Evolutionary conservation across 2,888 invertebrate genomes (phyloP), one percentile per base, ranked within the genome.

Genomic region (Lasioglossum zephyrum): DNA sequence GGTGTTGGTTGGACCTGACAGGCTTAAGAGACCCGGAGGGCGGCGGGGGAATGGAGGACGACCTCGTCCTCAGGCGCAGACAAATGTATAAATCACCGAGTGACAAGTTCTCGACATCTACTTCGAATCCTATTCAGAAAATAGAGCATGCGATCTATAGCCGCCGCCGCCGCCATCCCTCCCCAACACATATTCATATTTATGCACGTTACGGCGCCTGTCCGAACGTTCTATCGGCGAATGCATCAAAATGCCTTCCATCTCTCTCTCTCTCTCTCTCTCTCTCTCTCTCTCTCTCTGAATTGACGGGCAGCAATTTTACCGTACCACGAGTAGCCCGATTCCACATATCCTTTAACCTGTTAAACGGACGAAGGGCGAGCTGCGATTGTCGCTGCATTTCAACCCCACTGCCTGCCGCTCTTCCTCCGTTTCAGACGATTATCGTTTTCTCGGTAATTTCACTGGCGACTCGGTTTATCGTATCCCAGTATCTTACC

Each of bases 11-110:
- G 72, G 66, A 79, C 74, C 76, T 73, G 82, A 60, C 85, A 77
- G 77, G 77, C 72, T 88, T 81, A 81, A 85, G 63, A 84, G 81
- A 22, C 69, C 60, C 53, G 79, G 87, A 22, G 74, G 84, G 87
- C 74, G 85, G 87, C 60, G 47, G 84, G 76, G 76, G 84, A 86
- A 88, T 88, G 88, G 86, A 85, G 88, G 88, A 88, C 88, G 89
- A 86, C 86, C 89, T 87, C 89, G 88, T 91, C 90, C 91, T 91
- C 90, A 87, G 89, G 87, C 88, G 81, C 79, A 85, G 79, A 90
- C 91, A 90, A 90, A 92, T 87, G 88, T 91, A 92, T 92, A 92
- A 92, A 92, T 92, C 92, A 92, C 86, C 81, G 87, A 84, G 89
- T 89, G 92, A 92, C 92, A 92, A 88, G 82, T 86, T 84, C 89